Evolutionary conservation across 1,140 invertebrate genomes (phyloP).

Genomic region (Magallana angulata): DNA sequence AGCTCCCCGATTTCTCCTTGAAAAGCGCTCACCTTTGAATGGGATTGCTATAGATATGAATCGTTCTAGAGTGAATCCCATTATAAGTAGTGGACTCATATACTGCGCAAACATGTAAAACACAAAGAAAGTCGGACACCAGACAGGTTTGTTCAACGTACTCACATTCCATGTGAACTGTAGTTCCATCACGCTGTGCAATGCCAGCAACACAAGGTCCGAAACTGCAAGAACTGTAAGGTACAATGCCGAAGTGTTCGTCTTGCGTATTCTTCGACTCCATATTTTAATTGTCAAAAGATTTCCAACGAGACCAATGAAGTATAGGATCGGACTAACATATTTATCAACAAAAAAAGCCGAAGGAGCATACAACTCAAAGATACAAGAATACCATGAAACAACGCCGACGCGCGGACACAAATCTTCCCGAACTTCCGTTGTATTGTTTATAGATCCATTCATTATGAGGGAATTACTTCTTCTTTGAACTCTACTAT

Average conservation of each 20-base stretch:
- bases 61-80: constrained; percentile 93
- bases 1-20: constrained; percentile 55
- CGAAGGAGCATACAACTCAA: constrained; percentile 52
- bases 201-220: constrained; percentile 69
- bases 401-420: neutral
- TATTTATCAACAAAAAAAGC: constrained; percentile 57
- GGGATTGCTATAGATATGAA: constrained; percentile 97
- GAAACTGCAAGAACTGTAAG: constrained; percentile 71
- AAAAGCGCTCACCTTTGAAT: constrained; percentile 81
- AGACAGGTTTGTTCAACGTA: constrained; percentile 54
- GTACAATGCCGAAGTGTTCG: constrained; percentile 73
- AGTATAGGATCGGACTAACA: constrained; percentile 68
- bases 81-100: constrained; percentile 71
- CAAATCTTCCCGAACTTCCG: neutral
- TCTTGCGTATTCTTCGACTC: constrained; percentile 68
- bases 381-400: constrained; percentile 31
- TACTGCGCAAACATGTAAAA: constrained; percentile 72
- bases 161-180: constrained; percentile 64
- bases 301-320: constrained; percentile 74
- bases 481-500: neutral
- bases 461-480: constrained; percentile 4
- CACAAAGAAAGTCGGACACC: constrained; percentile 66
- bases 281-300: constrained; percentile 69
- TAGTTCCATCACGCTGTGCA: constrained; percentile 68
- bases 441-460: constrained; percentile 15